A percentile compares a stretch with the other conserved stretches of the same genome.
These are phyloP conservation scores for Cosmopolites sordidus DNA, from an alignment of 2,888 invertebrate genomes.

Conservation along the genomic window DNA sequence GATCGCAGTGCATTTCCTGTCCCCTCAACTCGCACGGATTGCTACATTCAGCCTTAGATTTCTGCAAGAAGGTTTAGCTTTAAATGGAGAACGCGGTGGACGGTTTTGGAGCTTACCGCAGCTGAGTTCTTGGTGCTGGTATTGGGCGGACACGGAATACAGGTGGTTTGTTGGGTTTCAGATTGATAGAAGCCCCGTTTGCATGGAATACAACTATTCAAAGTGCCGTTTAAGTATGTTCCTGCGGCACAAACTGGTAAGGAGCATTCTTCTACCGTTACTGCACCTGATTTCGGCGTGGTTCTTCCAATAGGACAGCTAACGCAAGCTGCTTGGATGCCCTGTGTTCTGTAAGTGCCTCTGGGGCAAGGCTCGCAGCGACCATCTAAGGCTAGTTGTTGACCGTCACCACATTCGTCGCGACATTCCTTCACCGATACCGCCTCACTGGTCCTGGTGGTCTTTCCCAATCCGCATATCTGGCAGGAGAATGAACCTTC, in stretches of 20 bases:
- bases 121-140: constrained; percentile 82
- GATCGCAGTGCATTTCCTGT: constrained; percentile 78
- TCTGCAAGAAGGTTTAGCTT: constrained; percentile 49
- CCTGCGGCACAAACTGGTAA: constrained; percentile 83
- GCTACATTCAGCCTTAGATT: constrained; percentile 76
- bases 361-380: constrained; percentile 89
- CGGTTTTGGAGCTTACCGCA: constrained; percentile 58
- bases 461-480: constrained; percentile 85
- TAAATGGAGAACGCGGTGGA: neutral
- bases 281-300: constrained; percentile 79
- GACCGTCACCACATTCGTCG: constrained; percentile 84
- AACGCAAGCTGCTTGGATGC: constrained; percentile 85
- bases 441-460: constrained; percentile 86
- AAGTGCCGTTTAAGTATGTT: constrained; percentile 78
- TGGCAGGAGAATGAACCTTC: constrained; percentile 88
- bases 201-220: constrained; percentile 82
- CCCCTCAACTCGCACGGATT: constrained; percentile 86
- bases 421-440: constrained; percentile 83
- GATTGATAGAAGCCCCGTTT: constrained; percentile 88
- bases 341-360: constrained; percentile 62
- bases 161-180: constrained; percentile 80
- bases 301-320: constrained; percentile 84
- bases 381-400: constrained; percentile 81
- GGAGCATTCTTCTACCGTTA: constrained; percentile 85
- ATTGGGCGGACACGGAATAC: constrained; percentile 83